A percentile compares a stretch with the other conserved stretches of the same genome.
Evolutionary conservation across 2,888 invertebrate species (phyloP).

Genomic region (Eupithecia inturbata): DNA sequence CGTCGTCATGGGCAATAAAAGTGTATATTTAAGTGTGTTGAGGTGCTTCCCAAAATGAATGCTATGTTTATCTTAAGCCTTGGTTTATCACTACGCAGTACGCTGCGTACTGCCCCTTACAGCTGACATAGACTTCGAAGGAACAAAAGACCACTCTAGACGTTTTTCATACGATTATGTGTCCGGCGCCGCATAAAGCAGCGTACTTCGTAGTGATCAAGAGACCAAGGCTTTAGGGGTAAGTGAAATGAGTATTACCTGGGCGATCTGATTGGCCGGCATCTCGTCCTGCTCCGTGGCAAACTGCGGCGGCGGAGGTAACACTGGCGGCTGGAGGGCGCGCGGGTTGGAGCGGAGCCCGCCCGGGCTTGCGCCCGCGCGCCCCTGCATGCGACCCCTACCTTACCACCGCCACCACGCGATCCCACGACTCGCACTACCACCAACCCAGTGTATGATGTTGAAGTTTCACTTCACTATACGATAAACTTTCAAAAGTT

Average conservation of each 20-base stretch:
- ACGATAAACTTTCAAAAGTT: not conserved
- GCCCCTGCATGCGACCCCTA: conserved; percentile 80
- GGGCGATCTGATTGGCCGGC: conserved; percentile 81
- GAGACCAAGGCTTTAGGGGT: not conserved
- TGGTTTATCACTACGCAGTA: no score
- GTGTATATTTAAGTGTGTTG: not conserved
- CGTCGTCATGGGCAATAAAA: not conserved
- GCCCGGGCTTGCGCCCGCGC: conserved; percentile 79
- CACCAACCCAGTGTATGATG: conserved; percentile 18
- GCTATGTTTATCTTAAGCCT: not conserved
- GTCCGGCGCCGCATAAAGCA: no score
- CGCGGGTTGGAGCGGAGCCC: conserved; percentile 80
- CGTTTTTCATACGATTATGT: no score
- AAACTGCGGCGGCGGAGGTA: conserved; percentile 79
- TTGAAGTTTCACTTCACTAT: not conserved
- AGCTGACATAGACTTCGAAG: no score
- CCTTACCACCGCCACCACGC: conserved; percentile 64
- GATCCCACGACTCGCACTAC: conserved; percentile 39
- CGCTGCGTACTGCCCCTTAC: no score
- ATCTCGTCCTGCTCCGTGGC: conserved; percentile 78
- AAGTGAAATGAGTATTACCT: conserved; percentile 57
- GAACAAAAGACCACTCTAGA: no score
- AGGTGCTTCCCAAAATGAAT: not conserved
- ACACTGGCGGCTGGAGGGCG: conserved; percentile 78
- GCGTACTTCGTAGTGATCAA: no score